Evolutionary conservation across 2,797 vertebrate species (phyloP), one percentile per base, ranked within the genome.

Genomic region (Onychomys torridus): DNA sequence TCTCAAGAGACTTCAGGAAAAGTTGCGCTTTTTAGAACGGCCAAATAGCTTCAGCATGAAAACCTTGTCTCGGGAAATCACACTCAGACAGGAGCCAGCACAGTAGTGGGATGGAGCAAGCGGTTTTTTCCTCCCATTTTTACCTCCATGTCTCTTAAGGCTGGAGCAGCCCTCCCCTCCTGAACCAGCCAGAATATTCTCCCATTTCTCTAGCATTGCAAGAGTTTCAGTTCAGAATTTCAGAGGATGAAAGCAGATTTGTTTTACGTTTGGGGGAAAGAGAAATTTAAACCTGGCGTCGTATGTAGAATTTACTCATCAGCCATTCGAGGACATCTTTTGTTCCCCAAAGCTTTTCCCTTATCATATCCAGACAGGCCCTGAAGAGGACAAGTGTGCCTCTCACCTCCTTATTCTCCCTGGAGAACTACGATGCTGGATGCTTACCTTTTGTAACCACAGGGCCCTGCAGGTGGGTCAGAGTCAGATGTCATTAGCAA

Each of bases 21-120:
- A 95, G 79, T 85, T 96, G 88, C 13, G 63, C 63, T 93, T 96
- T 29, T 71, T 81, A 96, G 85, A 40, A 89, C 23, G 73, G 76
- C 21, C 46, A 46, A 19, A 78, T 57, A 77, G 76, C 81, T 92
- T 79, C 27, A 78, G 63, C 82, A 23, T 77, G 32, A 49, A 67
- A 84, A 89, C 77, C 59, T 0, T 21, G 93, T 55, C 29, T 1
- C 90, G 6, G 29, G 85, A 55, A 94, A 86, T 88, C 6, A 75
- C 40, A 12, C 63, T 52, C 59, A 21, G 61, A 14, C 55, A 75
- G 71, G 46, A 78, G 67, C n/a, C 43, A 82, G 19, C 23, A 40
- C 29, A 73, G 67, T 10, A 5, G 7, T 4, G 55, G 32, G 5
- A 11, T 4, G n/a, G 1, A 12, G 16, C 4, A 0, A 9, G 6